These are phyloP conservation scores for Hydrochoerus hydrochaeris DNA, from an alignment of 2,113 vertebrate species.

Conservation along the genomic window DNA sequence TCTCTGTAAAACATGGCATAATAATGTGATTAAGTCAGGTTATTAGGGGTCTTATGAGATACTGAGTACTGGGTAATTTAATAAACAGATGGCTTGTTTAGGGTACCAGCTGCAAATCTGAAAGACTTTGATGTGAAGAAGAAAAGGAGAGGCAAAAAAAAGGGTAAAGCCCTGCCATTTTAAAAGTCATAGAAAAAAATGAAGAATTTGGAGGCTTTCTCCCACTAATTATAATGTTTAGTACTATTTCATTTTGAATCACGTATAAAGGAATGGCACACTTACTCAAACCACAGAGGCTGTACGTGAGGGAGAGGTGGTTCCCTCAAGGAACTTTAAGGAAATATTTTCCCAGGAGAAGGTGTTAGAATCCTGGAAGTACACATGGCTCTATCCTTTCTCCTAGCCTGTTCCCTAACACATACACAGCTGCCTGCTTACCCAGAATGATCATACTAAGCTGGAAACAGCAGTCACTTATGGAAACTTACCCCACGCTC, in stretches of 20 bases:
- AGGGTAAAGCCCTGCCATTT: not conserved
- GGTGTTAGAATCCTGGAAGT: not conserved
- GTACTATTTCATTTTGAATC: conserved; percentile 35
- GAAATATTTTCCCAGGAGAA: not conserved
- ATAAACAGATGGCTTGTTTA: not conserved
- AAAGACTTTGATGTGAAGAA: conserved; percentile 11
- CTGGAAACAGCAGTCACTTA: not conserved
- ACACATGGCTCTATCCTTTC: too few species aligned
- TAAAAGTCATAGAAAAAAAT: not conserved
- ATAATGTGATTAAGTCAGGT: not conserved
- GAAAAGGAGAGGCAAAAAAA: not conserved
- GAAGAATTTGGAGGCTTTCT: not conserved
- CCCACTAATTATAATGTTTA: not conserved
- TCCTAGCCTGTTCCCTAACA: not conserved
- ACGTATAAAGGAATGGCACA: not conserved
- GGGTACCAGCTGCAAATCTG: not conserved
- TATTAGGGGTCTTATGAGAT: not conserved
- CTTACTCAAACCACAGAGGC: not conserved
- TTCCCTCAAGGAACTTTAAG: not conserved
- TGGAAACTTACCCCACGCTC: too few species aligned
- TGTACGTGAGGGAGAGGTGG: not conserved
- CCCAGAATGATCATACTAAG: not conserved
- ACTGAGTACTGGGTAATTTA: not conserved
- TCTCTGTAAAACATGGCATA: not conserved
- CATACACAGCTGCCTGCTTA: not conserved